Conservation (phyloP, 2,113 vertebrate genomes). For the Verasper variegatus region DNA sequence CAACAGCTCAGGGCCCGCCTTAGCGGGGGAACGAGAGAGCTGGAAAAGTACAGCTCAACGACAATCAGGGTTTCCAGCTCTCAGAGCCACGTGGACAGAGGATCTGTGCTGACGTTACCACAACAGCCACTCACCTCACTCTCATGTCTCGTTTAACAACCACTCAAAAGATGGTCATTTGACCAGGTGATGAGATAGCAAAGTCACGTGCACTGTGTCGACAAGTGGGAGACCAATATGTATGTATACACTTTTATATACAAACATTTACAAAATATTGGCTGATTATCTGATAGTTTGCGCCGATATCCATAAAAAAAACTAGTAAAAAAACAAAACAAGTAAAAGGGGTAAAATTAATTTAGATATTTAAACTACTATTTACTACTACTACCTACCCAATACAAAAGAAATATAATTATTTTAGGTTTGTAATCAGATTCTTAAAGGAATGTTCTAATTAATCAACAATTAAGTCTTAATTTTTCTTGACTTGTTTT, state of each 20-base stretch:
- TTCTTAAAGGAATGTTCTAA: no score
- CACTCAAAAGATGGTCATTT: not conserved
- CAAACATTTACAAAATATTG: not conserved
- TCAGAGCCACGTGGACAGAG: constrained; percentile 30
- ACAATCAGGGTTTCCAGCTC: constrained; percentile 33
- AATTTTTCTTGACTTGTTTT: no score
- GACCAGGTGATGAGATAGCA: constrained; percentile 12
- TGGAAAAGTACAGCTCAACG: constrained; percentile 26
- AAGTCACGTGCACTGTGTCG: not conserved
- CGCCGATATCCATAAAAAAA: no score
- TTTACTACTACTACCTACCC: no score
- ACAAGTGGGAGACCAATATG: not conserved
- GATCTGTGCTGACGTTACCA: constrained; percentile 5
- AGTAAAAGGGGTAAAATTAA: no score
- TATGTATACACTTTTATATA: not conserved
- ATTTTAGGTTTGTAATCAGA: no score
- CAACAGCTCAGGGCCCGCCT: constrained; percentile 32
- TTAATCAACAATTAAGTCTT: no score
- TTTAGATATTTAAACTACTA: no score
- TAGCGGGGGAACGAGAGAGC: not conserved
- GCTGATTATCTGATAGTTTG: not conserved
- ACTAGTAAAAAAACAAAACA: no score
- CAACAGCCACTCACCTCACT: constrained; percentile 27
- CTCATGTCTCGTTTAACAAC: constrained; percentile 29
- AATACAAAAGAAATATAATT: no score